phyloP scores from a whole-genome alignment of 2,113 vertebrate species.

The Lophura nycthemera region DNA sequence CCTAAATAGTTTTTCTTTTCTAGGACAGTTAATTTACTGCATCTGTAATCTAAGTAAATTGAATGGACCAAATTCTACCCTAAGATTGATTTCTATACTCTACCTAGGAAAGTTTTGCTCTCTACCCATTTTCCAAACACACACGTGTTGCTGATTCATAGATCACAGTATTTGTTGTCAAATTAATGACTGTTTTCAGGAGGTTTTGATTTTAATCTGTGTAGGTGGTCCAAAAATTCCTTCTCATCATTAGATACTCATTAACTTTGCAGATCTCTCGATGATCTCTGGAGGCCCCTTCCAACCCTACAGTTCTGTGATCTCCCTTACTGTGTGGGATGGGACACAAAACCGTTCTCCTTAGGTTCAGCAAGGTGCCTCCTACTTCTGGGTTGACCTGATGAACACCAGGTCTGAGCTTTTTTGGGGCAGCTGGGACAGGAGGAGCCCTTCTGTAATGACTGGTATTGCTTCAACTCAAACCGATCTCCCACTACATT shows the following conservation, averaged over 20 bases:
- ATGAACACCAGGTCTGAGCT: not conserved
- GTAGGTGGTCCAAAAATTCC: conserved; percentile 7
- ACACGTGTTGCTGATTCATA: not conserved
- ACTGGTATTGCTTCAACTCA: not conserved
- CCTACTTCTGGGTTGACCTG: not conserved
- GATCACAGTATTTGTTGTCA: not conserved
- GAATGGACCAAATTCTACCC: not conserved
- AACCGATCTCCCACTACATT: rapidly evolving
- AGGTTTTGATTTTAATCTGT: not conserved
- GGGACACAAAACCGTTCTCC: not conserved
- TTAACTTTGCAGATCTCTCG: not conserved
- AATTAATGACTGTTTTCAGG: not conserved
- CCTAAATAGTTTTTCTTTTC: not conserved
- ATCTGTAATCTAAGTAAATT: not conserved
- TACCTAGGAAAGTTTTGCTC: not conserved
- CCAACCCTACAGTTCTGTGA: too few relatives aligned
- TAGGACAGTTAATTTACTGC: not conserved
- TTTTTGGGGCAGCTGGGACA: not conserved
- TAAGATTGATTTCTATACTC: not conserved
- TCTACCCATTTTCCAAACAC: not conserved
- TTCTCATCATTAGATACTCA: not conserved
- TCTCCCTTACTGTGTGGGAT: not conserved
- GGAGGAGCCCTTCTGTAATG: not conserved
- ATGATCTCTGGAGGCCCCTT: too few relatives aligned
- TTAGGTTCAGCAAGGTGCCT: not conserved